Percentiles rank a stretch among this genome's conserved stretches.
These are phyloP conservation scores for Gracilinanus agilis DNA, from an alignment of 2,113 vertebrate species.

Conservation along the genomic window DNA sequence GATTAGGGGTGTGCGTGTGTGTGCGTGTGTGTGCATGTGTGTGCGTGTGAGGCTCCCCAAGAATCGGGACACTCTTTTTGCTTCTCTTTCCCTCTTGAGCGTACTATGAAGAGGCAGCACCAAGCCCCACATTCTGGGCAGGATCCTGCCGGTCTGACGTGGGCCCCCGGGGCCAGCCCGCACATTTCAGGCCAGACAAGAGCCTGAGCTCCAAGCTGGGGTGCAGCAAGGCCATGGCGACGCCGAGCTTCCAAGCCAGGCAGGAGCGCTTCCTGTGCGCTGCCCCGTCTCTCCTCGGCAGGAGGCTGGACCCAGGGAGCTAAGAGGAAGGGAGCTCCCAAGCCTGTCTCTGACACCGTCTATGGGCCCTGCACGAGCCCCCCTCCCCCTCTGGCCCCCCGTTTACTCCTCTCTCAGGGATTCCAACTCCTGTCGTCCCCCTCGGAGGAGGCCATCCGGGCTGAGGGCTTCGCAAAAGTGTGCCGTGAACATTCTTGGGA, in stretches of 20 bases:
- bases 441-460: neutral
- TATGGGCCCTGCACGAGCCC: neutral
- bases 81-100: neutral
- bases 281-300: too few relatives aligned
- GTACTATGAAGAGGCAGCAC: too few relatives aligned
- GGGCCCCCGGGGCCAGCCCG: too few relatives aligned
- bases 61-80: neutral
- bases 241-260: neutral
- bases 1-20: neutral
- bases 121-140: neutral
- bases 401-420: neutral
- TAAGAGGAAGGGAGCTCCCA: neutral
- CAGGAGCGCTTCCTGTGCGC: neutral
- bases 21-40: too few relatives aligned
- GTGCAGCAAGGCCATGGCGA: neutral
- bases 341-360: neutral
- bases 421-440: neutral
- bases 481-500: too few relatives aligned
- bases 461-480: neutral
- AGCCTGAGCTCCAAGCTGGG: too few relatives aligned
- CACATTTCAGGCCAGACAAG: too few relatives aligned
- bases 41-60: neutral
- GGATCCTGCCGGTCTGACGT: too few relatives aligned
- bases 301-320: neutral
- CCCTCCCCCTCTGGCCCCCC: too few relatives aligned